Conservation (phyloP, 2,888 invertebrate species). For the Nomada hirtipes region DNA sequence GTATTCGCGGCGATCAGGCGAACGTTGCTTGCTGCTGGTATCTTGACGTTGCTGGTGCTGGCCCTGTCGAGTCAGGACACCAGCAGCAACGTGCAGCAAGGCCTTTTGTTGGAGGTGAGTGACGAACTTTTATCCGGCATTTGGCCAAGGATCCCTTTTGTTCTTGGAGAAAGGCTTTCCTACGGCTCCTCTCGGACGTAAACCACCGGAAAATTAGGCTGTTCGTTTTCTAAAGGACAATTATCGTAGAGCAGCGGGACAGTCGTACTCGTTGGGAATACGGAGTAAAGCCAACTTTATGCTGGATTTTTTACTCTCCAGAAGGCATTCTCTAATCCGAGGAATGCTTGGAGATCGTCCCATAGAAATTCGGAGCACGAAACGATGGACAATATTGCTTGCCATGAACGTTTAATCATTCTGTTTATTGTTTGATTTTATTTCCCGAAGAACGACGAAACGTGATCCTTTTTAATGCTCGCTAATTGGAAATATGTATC, state of each 20-base stretch:
- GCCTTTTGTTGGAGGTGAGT: constrained; percentile 77
- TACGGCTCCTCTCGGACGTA: constrained; percentile 4
- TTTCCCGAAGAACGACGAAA: not conserved
- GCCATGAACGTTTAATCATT: not conserved
- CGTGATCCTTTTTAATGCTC: not conserved
- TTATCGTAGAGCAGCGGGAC: constrained; percentile 20
- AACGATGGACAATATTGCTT: not conserved
- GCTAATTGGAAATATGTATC: no score
- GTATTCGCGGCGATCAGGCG: constrained; percentile 81
- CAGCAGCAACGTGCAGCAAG: constrained; percentile 74
- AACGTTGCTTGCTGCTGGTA: constrained; percentile 78
- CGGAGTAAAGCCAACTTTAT: constrained; percentile 9
- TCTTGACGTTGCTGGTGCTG: constrained; percentile 80
- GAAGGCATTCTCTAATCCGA: not conserved
- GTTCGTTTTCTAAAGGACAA: constrained; percentile 37
- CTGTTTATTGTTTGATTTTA: not conserved
- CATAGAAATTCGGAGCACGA: not conserved
- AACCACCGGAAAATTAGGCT: constrained; percentile 51
- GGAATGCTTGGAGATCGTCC: not conserved
- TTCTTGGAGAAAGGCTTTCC: constrained; percentile 3
- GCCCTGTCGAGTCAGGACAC: constrained; percentile 81
- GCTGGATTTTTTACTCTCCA: not conserved
- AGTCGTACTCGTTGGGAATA: constrained; percentile 25
- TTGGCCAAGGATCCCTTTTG: constrained; percentile 30
- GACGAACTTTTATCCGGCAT: constrained; percentile 25